A percentile compares a stretch with the other conserved stretches of the same genome.
Conservation (phyloP, 2,797 vertebrate species). For the Sebastolobus alascanus region DNA sequence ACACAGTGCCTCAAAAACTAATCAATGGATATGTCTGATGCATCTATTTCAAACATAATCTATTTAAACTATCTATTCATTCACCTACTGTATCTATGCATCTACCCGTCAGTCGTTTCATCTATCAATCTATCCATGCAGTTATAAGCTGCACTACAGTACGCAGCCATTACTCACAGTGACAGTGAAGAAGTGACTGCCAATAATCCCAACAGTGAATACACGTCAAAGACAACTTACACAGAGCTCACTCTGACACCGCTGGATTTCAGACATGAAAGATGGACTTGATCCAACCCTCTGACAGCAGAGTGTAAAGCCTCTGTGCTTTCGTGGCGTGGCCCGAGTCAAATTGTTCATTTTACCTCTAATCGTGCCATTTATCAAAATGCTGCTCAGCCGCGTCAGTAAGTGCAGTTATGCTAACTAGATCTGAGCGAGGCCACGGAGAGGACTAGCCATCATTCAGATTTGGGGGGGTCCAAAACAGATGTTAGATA, state of each 20-base stretch:
- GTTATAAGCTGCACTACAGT: constrained; percentile 32
- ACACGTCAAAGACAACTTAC: constrained; percentile 72
- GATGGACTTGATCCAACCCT: constrained; percentile 80
- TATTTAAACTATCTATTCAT: constrained; percentile 23
- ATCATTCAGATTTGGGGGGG: constrained; percentile 26
- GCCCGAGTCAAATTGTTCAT: constrained; percentile 93
- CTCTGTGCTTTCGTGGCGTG: constrained; percentile 82
- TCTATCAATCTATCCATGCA: constrained; percentile 18
- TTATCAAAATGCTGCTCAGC: constrained; percentile 92
- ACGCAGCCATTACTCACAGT: constrained; percentile 50
- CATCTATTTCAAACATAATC: constrained; percentile 35
- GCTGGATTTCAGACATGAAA: constrained; percentile 82
- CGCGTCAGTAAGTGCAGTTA: constrained; percentile 87
- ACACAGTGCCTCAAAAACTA: not conserved
- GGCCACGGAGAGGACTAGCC: constrained; percentile 38
- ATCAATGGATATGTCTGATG: constrained; percentile 29
- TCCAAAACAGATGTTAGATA: constrained; percentile 1
- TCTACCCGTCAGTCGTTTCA: constrained; percentile 25
- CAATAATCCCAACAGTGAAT: constrained; percentile 71
- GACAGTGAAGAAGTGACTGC: constrained; percentile 74
- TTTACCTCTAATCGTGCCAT: constrained; percentile 95
- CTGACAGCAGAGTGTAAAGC: constrained; percentile 59
- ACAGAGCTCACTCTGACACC: constrained; percentile 30
- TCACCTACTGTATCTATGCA: constrained; percentile 25
- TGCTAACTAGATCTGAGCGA: constrained; percentile 80